These are phyloP conservation scores for Triplophysa yarkandensis DNA, from an alignment of 2,797 vertebrate species.

Conservation along the genomic window DNA sequence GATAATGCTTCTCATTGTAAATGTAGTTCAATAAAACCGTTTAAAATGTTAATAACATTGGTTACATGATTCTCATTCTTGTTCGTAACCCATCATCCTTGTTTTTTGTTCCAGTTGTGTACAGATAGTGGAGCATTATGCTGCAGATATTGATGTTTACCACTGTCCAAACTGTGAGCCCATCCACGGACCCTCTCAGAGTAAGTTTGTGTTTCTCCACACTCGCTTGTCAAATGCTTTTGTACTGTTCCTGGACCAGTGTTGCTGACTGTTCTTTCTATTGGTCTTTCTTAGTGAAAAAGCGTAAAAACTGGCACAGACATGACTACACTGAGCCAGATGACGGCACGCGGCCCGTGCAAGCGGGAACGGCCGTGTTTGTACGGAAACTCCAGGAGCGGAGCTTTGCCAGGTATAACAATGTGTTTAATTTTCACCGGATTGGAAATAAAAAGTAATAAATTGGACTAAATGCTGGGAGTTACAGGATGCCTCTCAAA, in stretches of 20 bases:
- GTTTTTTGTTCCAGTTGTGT: slow-evolving; percentile 51
- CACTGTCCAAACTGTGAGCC: slow-evolving; percentile 97
- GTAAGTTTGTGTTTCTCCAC: slow-evolving; percentile 39
- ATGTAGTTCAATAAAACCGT: neutral
- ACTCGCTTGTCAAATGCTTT: neutral
- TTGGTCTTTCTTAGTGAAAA: slow-evolving; percentile 83
- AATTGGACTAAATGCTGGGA: neutral
- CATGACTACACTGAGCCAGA: slow-evolving; percentile 96
- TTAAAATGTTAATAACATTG: neutral
- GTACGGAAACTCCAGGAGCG: slow-evolving; percentile 86
- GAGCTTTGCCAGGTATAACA: slow-evolving; percentile 84
- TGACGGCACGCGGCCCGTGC: slow-evolving; percentile 87
- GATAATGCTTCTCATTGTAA: too few species aligned
- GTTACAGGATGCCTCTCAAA: too few species aligned
- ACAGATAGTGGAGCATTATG: slow-evolving; percentile 96
- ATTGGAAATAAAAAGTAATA: neutral
- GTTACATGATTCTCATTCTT: slow-evolving; percentile 3
- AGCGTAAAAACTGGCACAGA: slow-evolving; percentile 94
- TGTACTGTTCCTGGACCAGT: neutral
- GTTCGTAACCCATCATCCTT: neutral
- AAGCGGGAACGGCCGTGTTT: slow-evolving; percentile 92
- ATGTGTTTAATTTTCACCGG: neutral
- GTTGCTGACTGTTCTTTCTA: neutral
- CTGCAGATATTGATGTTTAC: slow-evolving; percentile 96
- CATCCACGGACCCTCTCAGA: slow-evolving; percentile 85